A percentile compares a stretch with the other conserved stretches of the same genome.
Evolutionary conservation across 2,888 invertebrate genomes (phyloP).

Genomic region (Acronicta psi): DNA sequence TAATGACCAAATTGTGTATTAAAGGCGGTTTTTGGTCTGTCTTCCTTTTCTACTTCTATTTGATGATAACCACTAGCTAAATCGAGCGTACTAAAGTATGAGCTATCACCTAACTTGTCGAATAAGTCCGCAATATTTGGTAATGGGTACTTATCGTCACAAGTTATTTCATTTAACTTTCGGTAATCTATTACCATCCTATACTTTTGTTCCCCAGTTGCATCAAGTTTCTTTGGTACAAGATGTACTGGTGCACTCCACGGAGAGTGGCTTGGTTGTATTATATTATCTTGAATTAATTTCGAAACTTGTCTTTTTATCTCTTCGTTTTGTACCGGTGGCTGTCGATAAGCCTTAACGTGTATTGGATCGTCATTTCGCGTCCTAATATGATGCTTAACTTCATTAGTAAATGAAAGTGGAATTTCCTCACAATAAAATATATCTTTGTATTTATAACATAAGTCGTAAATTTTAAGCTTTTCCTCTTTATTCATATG

Average conservation of each 20-base stretch:
- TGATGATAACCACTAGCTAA: conserved; percentile 58
- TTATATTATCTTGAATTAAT: neutral
- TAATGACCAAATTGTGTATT: conserved; percentile 50
- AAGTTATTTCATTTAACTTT: conserved; percentile 56
- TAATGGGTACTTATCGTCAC: conserved; percentile 40
- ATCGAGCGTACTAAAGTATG: conserved; percentile 58
- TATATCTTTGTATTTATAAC: conserved; percentile 58
- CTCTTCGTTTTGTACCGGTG: neutral
- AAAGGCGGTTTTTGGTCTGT: conserved; percentile 54
- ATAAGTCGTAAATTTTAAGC: conserved; percentile 41
- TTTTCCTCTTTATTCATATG: conserved; percentile 60
- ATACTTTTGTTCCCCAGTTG: conserved; percentile 18
- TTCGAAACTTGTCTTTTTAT: neutral
- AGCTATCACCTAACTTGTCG: conserved; percentile 42
- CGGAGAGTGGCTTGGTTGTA: neutral
- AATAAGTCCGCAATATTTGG: conserved; percentile 7
- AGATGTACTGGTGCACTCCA: conserved; percentile 16
- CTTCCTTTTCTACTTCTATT: conserved; percentile 43
- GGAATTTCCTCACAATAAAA: conserved; percentile 59
- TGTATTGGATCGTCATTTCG: conserved; percentile 9
- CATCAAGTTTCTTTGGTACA: conserved; percentile 21
- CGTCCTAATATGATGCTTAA: conserved; percentile 12
- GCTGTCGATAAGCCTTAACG: conserved; percentile 6
- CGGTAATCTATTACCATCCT: conserved; percentile 36
- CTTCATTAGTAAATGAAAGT: conserved; percentile 38